phyloP scores from a whole-genome alignment of 2,113 vertebrate genomes.

The Tonatia bakeri region DNA sequence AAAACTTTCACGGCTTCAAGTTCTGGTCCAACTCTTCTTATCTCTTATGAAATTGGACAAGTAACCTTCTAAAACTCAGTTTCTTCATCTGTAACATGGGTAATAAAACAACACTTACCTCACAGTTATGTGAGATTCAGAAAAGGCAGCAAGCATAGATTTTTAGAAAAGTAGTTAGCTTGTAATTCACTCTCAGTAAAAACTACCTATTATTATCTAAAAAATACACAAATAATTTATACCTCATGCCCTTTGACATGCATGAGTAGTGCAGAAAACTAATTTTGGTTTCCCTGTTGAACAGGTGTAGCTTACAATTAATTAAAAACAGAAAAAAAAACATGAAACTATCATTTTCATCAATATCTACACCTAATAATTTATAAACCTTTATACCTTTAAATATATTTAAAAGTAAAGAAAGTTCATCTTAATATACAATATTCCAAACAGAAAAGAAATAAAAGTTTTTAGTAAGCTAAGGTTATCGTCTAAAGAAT shows the following conservation, averaged over 20 bases:
- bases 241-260: background rate
- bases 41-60: background rate
- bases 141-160: background rate
- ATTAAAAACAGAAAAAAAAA: conserved; percentile 18
- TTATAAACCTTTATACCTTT: background rate
- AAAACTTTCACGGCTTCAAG: background rate
- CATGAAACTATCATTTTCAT: background rate
- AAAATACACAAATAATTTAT: background rate
- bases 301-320: background rate
- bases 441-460: conserved; percentile 11
- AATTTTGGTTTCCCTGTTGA: background rate
- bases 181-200: background rate
- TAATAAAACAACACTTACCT: background rate
- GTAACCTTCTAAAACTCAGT: background rate
- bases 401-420: background rate
- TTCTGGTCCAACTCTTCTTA: background rate
- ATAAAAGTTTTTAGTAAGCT: background rate
- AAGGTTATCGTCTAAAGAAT: background rate
- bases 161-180: background rate
- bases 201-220: background rate
- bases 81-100: background rate
- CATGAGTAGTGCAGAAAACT: background rate
- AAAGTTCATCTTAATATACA: conserved; percentile 10
- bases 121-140: background rate
- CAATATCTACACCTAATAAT: background rate